Conservation (phyloP, 2,113 vertebrate genomes). For the Oceanodroma tethys region DNA sequence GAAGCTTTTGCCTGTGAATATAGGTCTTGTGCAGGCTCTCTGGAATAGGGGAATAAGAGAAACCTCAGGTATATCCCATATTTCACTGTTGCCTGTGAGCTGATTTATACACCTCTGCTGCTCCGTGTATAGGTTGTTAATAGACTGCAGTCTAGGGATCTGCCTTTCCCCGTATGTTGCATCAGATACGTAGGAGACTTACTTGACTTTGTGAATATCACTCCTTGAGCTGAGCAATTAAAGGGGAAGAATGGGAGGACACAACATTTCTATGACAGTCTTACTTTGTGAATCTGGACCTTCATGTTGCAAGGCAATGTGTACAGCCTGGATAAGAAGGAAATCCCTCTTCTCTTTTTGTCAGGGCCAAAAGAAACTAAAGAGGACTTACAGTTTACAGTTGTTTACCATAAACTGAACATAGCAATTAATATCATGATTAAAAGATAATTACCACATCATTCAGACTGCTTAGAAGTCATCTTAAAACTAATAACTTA, state of each 20-base stretch:
- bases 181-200: too few species aligned
- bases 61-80: background rate
- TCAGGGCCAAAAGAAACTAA: background rate
- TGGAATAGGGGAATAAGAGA: background rate
- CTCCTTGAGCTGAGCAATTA: background rate
- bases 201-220: background rate
- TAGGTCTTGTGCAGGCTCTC: background rate
- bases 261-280: background rate
- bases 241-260: background rate
- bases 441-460: slow-evolving; percentile 25
- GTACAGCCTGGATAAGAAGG: background rate
- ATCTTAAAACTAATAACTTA: background rate
- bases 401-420: background rate
- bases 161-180: background rate
- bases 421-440: background rate
- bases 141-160: background rate
- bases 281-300: background rate
- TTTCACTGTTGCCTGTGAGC: background rate
- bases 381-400: background rate
- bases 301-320: background rate
- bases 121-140: background rate
- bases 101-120: background rate
- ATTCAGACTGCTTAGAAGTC: slow-evolving; percentile 16
- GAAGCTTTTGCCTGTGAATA: background rate
- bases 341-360: background rate